These are phyloP conservation scores for Brachionus koreanus DNA, from an alignment of 1,140 invertebrate species.

Conservation along the genomic window DNA sequence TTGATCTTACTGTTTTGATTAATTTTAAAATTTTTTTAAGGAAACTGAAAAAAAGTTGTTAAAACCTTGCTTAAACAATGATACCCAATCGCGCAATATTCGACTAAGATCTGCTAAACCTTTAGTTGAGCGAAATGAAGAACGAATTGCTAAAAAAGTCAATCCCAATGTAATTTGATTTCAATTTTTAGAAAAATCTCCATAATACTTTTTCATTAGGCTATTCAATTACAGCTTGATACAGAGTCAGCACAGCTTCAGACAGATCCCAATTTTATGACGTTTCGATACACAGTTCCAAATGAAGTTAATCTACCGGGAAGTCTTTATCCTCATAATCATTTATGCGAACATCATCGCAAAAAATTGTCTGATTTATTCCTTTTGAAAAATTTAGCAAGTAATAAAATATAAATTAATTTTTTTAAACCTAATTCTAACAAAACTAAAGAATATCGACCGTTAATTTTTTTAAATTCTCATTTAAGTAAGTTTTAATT, in stretches of 20 bases:
- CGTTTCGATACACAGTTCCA: slow-evolving; percentile 37
- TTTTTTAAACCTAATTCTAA: not conserved
- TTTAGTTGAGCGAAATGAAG: not conserved
- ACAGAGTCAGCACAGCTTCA: slow-evolving; percentile 30
- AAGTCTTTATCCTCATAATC: slow-evolving; percentile 19
- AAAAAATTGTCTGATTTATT: slow-evolving; percentile 40
- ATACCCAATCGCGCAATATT: not conserved
- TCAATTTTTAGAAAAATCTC: not conserved
- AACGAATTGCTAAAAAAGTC: slow-evolving; percentile 4
- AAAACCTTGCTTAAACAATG: not conserved
- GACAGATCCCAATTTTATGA: slow-evolving; percentile 35
- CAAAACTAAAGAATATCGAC: not conserved
- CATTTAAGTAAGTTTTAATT: not conserved
- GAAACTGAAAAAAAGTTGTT: slow-evolving; percentile 37
- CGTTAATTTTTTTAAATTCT: not conserved
- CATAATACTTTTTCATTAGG: not conserved
- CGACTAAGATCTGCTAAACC: slow-evolving; percentile 13
- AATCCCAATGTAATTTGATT: slow-evolving; percentile 24
- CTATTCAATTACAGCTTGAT: slow-evolving; percentile 38
- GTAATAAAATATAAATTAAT: not conserved
- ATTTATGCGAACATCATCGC: slow-evolving; percentile 41
- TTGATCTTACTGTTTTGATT: not conserved
- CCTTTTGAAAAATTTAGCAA: slow-evolving; percentile 7
- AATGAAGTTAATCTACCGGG: slow-evolving; percentile 1
- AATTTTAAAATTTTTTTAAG: not conserved